Evolutionary conservation across 2,888 invertebrate genomes (phyloP).

Genomic region (Melinaea marsaeus): DNA sequence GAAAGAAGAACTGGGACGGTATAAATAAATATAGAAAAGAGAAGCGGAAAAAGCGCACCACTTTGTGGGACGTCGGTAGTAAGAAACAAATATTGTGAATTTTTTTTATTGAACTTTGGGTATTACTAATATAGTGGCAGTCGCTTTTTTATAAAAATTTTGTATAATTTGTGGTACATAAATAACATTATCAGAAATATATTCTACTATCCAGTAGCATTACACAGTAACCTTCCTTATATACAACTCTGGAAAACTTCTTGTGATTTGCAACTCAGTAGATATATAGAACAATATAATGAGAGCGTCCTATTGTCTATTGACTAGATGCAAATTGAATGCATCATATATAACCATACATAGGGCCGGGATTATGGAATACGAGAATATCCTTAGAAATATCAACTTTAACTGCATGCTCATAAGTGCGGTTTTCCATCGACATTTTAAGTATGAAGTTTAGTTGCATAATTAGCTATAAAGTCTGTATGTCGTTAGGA

Average conservation of each 20-base stretch:
- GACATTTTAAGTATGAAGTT: background rate
- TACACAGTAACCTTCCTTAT: background rate
- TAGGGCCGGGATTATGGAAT: background rate
- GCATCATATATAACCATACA: background rate
- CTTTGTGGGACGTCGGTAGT: too few relatives aligned
- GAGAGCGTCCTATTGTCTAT: constrained; percentile 12
- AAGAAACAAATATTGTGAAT: too few relatives aligned
- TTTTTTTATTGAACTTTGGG: too few relatives aligned
- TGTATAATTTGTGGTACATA: too few relatives aligned
- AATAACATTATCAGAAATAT: too few relatives aligned
- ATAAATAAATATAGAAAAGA: too few relatives aligned
- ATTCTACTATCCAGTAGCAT: too few relatives aligned
- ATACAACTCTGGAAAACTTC: background rate
- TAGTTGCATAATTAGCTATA: background rate
- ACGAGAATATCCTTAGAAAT: background rate
- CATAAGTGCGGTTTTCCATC: background rate
- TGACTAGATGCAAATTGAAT: constrained; percentile 12
- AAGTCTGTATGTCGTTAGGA: background rate
- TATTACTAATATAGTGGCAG: too few relatives aligned
- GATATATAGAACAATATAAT: constrained; percentile 10
- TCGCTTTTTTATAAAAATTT: too few relatives aligned
- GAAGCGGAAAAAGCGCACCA: too few relatives aligned
- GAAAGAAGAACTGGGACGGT: too few relatives aligned
- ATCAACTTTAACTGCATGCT: background rate
- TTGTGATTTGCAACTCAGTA: constrained; percentile 3